Evolutionary conservation across 2,888 invertebrate species (phyloP).

Genomic region (Callimorpha dominula): DNA sequence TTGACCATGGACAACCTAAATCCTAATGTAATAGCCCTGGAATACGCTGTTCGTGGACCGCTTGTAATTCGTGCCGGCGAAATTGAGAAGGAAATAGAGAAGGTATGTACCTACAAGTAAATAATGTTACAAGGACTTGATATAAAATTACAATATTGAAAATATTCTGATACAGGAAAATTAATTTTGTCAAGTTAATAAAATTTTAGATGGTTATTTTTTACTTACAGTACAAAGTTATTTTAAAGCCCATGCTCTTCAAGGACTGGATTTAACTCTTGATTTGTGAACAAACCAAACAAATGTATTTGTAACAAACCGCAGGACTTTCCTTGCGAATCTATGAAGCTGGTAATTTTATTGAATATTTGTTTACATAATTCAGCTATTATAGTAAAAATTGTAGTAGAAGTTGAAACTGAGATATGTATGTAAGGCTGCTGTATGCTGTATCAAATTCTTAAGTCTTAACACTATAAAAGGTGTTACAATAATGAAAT

Average conservation of each 20-base stretch:
- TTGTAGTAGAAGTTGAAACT: not conserved
- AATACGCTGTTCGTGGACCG: slow-evolving; percentile 99
- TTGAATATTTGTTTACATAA: too few species aligned
- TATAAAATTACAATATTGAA: not conserved
- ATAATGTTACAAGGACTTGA: not conserved
- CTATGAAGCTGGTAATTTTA: too few species aligned
- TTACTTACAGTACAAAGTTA: not conserved
- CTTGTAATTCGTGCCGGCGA: slow-evolving; percentile 96
- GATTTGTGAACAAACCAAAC: not conserved
- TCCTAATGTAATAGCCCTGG: slow-evolving; percentile 95
- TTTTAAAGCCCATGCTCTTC: not conserved
- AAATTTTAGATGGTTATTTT: not conserved
- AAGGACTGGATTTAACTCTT: not conserved
- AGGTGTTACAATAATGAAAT: too few species aligned
- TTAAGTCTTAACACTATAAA: too few species aligned
- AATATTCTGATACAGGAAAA: not conserved
- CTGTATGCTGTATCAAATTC: too few species aligned
- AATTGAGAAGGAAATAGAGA: slow-evolving; percentile 95
- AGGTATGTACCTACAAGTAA: slow-evolving; percentile 81
- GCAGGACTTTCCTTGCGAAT: not conserved
- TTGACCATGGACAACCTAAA: slow-evolving; percentile 92
- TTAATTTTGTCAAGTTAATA: not conserved
- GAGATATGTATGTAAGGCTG: too few species aligned
- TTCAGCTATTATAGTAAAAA: too few species aligned
- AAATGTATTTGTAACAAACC: not conserved